Evolutionary conservation across 2,797 vertebrate genomes (phyloP), one percentile per base, ranked within the genome.

Genomic region (Scolopax rusticola): DNA sequence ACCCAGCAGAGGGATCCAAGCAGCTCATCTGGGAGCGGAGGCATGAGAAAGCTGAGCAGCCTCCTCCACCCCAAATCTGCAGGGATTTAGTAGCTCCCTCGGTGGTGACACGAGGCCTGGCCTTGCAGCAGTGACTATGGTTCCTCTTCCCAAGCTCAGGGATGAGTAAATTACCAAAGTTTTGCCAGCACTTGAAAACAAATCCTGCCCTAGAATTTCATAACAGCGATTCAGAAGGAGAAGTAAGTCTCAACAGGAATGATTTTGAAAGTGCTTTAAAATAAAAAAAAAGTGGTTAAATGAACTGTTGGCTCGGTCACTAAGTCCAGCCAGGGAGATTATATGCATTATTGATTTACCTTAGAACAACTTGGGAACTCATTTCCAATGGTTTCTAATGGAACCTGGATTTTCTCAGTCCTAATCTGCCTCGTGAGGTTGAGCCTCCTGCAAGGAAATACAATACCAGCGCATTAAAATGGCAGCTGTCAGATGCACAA

Each of bases 341-440:
- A 68, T 11, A 19, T 53, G 48, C 65, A 24, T 91, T 91, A 86
- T 69, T 45, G 91, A 94, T 94, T 94, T 78, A 88, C 91, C 95
- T 93, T 91, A 78, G 65, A 89, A 76, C 87, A 95, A 91, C 79
- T 23, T 75, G 69, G 89, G 87, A 93, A 92, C 89, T 91, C 84
- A 65, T 92, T 91, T 78, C 82, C 96, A 91, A 71, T 7, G 87
- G 76, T 56, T 95, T 86, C 93, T 93, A 88, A 94, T 56, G 87
- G 81, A 84, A 86, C 83, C 64, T 80, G 87, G 92, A 84, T 92
- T 86, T 87, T 86, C 92, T 90, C 76, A 43, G 56, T 45, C 78
- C 84, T 88, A 65, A 92, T 54, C 86, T 89, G 70, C 70, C 84
- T 54, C 1, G 0, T 43, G 61, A 88, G 91, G 64, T 2, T 36